Base-by-base conservation (phyloP, 1,140 invertebrate species). In the Ceratosolen solmsi region DNA sequence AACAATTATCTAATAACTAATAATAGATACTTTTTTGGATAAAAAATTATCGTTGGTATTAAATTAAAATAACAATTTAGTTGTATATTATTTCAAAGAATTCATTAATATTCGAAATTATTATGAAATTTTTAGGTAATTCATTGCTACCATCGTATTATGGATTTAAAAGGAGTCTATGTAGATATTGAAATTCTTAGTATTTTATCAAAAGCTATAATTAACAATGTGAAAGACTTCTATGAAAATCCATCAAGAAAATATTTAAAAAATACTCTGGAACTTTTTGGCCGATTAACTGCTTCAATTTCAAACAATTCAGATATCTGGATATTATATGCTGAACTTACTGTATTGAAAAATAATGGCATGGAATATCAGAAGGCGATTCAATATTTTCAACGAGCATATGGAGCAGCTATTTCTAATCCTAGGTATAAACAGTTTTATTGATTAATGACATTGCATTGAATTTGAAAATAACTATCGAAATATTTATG, bases 81-180 rank as follows among this genome's bases (percentile, higher is more conserved):
- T n/a, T n/a, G n/a, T n/a, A n/a, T n/a, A n/a, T n/a, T n/a, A n/a
- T n/a, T n/a, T n/a, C n/a, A n/a, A n/a, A n/a, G n/a, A n/a, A n/a
- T n/a, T n/a, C n/a, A n/a, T 46, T 46, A 46, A 7, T 54, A 17
- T 54, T 8, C 17, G 51, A 15, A 54, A 3, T 22, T 54, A 54
- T 22, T 36, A 7, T 75, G 49, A 22, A 73, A 72, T 70, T 79
- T 65, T 90, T 54, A 95, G 90, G 96, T 96, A 0, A 94, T 99
- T 71, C 93, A 94, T 80, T 95, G 97, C 0, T 97, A 96, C 87
- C 95, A 98, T 90, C 93, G 97, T 36, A 90, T 96, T 27, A 89
- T 98, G 22, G 97, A 99, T 87, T 89, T 99, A 2, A 97, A 96
- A 92, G 94, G 94, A 76, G 95, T 95, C 84, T 96, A 96, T 88